Evolutionary conservation across 2,797 vertebrate species (phyloP).

Genomic region (Echeneis naucrates): DNA sequence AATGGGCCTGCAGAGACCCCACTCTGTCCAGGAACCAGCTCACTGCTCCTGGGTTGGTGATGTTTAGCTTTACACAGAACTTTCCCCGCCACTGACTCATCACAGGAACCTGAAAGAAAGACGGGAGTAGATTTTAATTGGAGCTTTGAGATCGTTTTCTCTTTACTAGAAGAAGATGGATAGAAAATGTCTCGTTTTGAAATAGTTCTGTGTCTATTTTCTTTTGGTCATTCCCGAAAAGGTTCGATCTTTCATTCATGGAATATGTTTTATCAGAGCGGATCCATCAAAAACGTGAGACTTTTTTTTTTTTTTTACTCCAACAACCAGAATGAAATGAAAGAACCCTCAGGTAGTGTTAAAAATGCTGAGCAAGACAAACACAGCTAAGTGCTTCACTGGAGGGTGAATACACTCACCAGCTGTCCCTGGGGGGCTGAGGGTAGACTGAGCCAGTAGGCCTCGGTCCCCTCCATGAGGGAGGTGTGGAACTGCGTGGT

Average conservation of each 20-base stretch:
- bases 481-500: slow-evolving; percentile 88
- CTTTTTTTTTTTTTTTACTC: background rate
- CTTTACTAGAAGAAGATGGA: slow-evolving; percentile 6
- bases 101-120: slow-evolving; percentile 83
- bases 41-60: slow-evolving; percentile 85
- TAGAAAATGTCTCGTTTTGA: slow-evolving; percentile 25
- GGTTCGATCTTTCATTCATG: background rate
- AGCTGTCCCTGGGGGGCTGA: slow-evolving; percentile 78
- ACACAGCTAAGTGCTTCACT: slow-evolving; percentile 5
- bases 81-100: slow-evolving; percentile 89
- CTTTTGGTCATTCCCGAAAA: slow-evolving; percentile 5
- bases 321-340: slow-evolving; percentile 5
- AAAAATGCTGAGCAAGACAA: slow-evolving; percentile 1
- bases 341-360: background rate
- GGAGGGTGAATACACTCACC: slow-evolving; percentile 73
- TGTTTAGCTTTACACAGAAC: slow-evolving; percentile 90
- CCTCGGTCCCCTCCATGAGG: slow-evolving; percentile 79
- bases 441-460: slow-evolving; percentile 88
- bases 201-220: slow-evolving; percentile 35
- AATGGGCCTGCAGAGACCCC: slow-evolving; percentile 76
- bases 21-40: slow-evolving; percentile 89
- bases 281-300: background rate
- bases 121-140: background rate
- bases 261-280: slow-evolving; percentile 23
- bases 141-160: slow-evolving; percentile 18